Evolutionary conservation across 2,797 vertebrate genomes (phyloP).

Genomic region (Xenops minutus): DNA sequence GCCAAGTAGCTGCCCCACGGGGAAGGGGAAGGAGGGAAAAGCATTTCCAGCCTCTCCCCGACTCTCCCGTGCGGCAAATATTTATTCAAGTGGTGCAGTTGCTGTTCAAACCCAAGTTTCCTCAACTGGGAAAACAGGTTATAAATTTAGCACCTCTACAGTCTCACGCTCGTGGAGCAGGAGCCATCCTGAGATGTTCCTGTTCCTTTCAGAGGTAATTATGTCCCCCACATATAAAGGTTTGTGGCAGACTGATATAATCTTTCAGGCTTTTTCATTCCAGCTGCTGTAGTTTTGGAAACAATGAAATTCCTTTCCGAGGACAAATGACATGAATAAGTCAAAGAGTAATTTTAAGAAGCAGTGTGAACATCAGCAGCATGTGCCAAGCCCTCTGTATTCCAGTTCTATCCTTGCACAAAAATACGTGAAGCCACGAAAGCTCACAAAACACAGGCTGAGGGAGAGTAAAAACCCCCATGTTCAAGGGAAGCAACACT

Average conservation of each 20-base stretch:
- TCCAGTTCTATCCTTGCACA: not conserved
- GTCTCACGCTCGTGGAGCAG: not conserved
- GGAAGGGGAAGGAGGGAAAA: not conserved
- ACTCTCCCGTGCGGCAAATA: not conserved
- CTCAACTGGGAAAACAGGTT: not conserved
- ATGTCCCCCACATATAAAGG: not conserved
- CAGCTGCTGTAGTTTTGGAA: constrained; percentile 6
- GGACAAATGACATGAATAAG: constrained; percentile 48
- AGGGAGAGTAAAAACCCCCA: not conserved
- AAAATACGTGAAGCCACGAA: not conserved
- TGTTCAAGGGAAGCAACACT: not conserved
- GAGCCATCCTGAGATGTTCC: constrained; percentile 9
- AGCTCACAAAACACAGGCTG: not conserved
- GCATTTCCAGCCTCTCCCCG: not conserved
- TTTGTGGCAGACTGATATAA: not conserved
- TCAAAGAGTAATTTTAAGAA: constrained; percentile 29
- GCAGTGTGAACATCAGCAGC: not conserved
- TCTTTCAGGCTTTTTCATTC: constrained; percentile 34
- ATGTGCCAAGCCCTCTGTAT: not conserved
- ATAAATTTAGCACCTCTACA: constrained; percentile 9
- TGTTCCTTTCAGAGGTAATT: constrained; percentile 25
- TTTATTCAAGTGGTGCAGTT: not conserved
- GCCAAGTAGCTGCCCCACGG: not conserved
- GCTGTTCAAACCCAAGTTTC: not conserved
- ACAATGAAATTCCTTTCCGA: constrained; percentile 22